Conservation (phyloP, 1,140 invertebrate genomes). For the Plutomurus gul region DNA sequence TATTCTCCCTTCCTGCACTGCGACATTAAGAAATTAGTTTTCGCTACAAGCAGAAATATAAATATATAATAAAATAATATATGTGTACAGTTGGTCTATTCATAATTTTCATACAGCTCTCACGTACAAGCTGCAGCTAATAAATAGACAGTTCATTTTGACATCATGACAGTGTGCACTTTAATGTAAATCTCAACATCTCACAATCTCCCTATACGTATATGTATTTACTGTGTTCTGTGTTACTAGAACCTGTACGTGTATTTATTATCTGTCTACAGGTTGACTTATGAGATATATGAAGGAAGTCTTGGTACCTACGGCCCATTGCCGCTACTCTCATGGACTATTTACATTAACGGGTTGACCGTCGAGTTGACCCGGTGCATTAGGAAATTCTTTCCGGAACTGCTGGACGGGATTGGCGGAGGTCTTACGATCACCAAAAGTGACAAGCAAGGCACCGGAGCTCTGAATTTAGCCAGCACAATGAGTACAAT, state of each 20-base stretch:
- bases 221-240: background rate
- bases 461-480: slow-evolving; percentile 10
- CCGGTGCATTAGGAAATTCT: slow-evolving; percentile 34
- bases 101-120: no score
- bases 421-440: background rate
- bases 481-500: slow-evolving; percentile 8
- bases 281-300: slow-evolving; percentile 40
- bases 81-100: background rate
- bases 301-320: slow-evolving; percentile 34
- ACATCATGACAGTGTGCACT: slow-evolving; percentile 35
- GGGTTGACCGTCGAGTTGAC: background rate
- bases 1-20: background rate
- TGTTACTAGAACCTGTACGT: no score
- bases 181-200: slow-evolving; percentile 13
- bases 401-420: slow-evolving; percentile 28
- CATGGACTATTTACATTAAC: slow-evolving; percentile 31
- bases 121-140: no score
- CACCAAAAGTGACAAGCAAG: background rate
- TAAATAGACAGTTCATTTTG: no score
- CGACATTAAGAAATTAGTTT: background rate
- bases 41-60: background rate
- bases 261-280: background rate
- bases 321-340: slow-evolving; percentile 23
- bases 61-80: background rate
- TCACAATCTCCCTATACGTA: background rate